Evolutionary conservation across 2,797 vertebrate genomes (phyloP).

Genomic region (Linurgus olivaceus): DNA sequence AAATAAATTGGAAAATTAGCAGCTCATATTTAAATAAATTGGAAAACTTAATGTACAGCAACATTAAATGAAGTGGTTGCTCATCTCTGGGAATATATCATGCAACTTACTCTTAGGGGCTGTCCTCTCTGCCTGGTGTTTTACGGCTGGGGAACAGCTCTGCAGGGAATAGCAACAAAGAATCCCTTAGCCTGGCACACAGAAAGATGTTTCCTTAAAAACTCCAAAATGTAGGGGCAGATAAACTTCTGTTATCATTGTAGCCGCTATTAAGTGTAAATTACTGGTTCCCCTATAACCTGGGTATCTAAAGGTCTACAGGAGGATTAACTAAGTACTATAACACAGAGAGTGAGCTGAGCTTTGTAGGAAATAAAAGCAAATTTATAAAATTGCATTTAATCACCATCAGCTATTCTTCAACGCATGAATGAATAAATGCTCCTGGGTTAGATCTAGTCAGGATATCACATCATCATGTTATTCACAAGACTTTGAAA

Average conservation of each 20-base stretch:
- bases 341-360: neutral
- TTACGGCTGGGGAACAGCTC: neutral
- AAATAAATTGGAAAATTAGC: neutral
- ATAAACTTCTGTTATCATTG: neutral
- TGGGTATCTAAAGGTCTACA: neutral
- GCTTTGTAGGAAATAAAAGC: neutral
- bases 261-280: neutral
- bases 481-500: conserved; percentile 40
- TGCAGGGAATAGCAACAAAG: neutral
- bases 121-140: conserved; percentile 37
- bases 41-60: neutral
- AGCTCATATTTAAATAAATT: neutral
- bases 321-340: neutral
- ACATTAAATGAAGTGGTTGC: neutral
- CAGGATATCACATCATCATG: conserved; percentile 35
- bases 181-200: neutral
- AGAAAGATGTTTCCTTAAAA: conserved; percentile 28
- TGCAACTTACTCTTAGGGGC: neutral
- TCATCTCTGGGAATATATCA: neutral
- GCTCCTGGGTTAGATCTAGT: conserved; percentile 7
- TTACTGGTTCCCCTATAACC: neutral
- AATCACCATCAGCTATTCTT: neutral
- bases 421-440: neutral
- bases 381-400: conserved; percentile 1
- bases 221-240: neutral